These are phyloP conservation scores for Dascyllus trimaculatus DNA, from an alignment of 2,113 vertebrate genomes.

Conservation along the genomic window DNA sequence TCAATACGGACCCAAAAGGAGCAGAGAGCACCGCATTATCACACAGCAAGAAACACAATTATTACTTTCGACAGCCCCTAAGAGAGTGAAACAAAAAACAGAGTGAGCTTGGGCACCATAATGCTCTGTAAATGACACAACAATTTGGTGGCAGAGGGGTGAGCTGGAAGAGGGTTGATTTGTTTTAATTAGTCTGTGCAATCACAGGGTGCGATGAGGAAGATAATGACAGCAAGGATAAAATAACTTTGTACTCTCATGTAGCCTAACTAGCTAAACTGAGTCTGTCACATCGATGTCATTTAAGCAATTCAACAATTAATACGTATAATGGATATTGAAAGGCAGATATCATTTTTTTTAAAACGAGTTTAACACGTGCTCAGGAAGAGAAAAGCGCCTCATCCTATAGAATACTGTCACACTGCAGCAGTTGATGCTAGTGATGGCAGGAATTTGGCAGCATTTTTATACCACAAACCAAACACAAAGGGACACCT, in stretches of 20 bases:
- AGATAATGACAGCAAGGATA: conserved; percentile 70
- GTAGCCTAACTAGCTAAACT: conserved; percentile 72
- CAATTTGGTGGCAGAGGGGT: conserved; percentile 56
- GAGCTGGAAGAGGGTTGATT: conserved; percentile 69
- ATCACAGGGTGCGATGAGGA: conserved; percentile 64
- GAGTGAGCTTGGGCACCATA: conserved; percentile 41
- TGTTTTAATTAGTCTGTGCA: conserved; percentile 75
- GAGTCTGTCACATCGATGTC: conserved; percentile 74
- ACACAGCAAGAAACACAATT: conserved; percentile 73
- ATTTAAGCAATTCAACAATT: conserved; percentile 66
- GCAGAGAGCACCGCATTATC: conserved; percentile 62
- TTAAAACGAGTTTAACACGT: conserved; percentile 61
- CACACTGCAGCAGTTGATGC: background rate
- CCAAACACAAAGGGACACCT: conserved; percentile 71
- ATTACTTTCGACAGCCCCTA: conserved; percentile 68
- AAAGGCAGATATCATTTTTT: conserved; percentile 75
- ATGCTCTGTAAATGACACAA: conserved; percentile 68
- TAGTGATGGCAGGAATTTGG: conserved; percentile 49
- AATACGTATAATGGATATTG: conserved; percentile 53
- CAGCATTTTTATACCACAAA: conserved; percentile 42
- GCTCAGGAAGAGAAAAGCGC: conserved; percentile 40
- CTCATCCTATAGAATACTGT: conserved; percentile 36
- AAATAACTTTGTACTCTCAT: conserved; percentile 63
- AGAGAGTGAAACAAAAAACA: conserved; percentile 62
- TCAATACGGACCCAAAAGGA: conserved; percentile 67